Conservation (phyloP, 2,888 invertebrate species). For the Melangyna quadrimaculata region DNA sequence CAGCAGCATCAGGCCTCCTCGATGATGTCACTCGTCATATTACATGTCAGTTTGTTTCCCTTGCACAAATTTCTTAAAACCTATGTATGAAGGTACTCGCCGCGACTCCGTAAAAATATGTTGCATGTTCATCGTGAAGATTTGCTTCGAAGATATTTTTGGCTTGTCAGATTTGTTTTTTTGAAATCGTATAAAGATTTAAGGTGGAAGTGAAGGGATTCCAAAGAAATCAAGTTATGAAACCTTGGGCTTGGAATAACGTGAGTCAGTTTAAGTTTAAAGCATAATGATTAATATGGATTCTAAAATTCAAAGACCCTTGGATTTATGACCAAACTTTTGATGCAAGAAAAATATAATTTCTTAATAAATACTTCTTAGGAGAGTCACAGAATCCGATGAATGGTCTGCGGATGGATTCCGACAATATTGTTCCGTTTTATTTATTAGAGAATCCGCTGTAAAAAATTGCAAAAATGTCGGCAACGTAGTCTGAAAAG, state of each 20-base stretch:
- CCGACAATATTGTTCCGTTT: too few species aligned
- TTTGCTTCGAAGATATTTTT: constrained; percentile 28
- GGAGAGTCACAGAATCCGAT: too few species aligned
- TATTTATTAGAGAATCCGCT: too few species aligned
- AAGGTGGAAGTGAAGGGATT: background rate
- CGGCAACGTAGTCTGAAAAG: too few species aligned
- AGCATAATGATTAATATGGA: too few species aligned
- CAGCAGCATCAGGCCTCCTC: constrained; percentile 53
- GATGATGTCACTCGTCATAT: constrained; percentile 52
- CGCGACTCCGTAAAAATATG: constrained; percentile 15
- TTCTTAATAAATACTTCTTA: too few species aligned
- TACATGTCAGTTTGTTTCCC: constrained; percentile 9
- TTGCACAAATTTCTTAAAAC: background rate
- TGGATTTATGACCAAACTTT: too few species aligned
- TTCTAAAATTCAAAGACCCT: too few species aligned
- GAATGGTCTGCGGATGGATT: too few species aligned
- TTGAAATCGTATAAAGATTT: background rate
- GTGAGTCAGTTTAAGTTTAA: background rate
- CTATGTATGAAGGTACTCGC: too few species aligned
- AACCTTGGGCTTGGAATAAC: background rate
- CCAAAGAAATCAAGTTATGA: background rate
- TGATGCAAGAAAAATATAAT: too few species aligned
- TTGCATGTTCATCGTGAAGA: constrained; percentile 1
- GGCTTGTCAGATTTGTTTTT: background rate
- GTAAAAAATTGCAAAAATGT: too few species aligned